Percentiles rank a stretch among this genome's conserved stretches.
Evolutionary conservation across 2,888 invertebrate species (phyloP).

Genomic region (Tipula lateralis): DNA sequence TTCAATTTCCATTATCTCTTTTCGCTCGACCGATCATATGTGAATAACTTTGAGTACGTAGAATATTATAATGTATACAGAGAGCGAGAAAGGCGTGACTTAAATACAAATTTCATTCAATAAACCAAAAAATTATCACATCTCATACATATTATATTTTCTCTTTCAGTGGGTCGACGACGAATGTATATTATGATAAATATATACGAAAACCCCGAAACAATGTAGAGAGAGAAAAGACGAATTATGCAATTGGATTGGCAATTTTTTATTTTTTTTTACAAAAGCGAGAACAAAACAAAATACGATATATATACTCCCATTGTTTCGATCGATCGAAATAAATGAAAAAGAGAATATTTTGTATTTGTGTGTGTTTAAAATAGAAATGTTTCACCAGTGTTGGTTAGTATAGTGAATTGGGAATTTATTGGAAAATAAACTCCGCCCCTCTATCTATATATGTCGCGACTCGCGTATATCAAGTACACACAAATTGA

Average conservation of each 20-base stretch:
- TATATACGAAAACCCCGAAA: not conserved
- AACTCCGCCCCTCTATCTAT: not conserved
- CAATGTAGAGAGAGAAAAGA: not conserved
- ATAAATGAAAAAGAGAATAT: not conserved
- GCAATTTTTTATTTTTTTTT: not conserved
- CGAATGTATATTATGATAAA: not conserved
- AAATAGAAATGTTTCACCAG: not conserved
- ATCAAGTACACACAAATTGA: not conserved
- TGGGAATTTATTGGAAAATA: not conserved
- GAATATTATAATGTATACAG: not conserved
- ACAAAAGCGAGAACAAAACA: not conserved
- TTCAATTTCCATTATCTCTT: not conserved
- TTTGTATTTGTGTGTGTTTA: not conserved
- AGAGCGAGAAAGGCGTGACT: not conserved
- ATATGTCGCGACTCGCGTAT: not conserved
- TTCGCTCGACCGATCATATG: not conserved
- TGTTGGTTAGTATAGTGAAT: not conserved
- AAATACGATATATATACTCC: not conserved
- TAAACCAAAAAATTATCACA: not conserved
- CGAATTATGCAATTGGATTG: not conserved
- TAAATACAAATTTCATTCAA: not conserved
- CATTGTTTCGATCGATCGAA: not conserved
- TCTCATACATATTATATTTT: not conserved
- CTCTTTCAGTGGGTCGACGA: not conserved
- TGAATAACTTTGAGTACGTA: not conserved